These are phyloP conservation scores for Dromococcyx pavoninus DNA, from an alignment of 2,797 vertebrate genomes.

Conservation along the genomic window DNA sequence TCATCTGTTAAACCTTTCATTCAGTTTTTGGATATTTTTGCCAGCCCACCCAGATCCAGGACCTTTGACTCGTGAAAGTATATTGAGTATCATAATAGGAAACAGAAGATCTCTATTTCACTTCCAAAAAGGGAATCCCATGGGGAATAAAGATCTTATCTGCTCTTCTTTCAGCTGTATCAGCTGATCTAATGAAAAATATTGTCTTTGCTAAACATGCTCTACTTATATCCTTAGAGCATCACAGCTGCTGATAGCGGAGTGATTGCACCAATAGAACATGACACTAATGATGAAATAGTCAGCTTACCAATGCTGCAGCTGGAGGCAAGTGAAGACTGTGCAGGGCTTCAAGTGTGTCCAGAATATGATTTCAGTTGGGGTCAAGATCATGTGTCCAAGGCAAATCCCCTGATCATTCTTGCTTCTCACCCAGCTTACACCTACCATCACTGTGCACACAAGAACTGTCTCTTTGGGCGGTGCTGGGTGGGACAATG, in stretches of 20 bases:
- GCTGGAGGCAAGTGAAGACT: neutral
- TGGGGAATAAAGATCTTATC: neutral
- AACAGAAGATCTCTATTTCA: neutral
- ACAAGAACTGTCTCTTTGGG: neutral
- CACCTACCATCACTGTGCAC: rapidly evolving
- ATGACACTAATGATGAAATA: neutral
- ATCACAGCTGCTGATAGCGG: neutral
- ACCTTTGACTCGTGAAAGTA: neutral
- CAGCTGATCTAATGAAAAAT: constrained; percentile 34
- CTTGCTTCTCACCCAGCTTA: neutral
- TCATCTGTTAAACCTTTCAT: neutral
- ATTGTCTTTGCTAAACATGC: neutral
- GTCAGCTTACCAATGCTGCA: neutral
- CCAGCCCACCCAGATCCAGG: neutral
- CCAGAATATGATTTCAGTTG: neutral
- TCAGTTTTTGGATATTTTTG: neutral
- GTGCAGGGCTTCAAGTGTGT: neutral
- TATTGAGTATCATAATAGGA: neutral
- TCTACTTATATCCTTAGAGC: constrained; percentile 1
- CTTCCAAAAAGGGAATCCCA: neutral
- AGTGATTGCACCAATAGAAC: neutral
- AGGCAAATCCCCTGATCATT: neutral
- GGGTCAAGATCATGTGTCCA: neutral
- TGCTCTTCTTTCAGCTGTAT: constrained; percentile 17
- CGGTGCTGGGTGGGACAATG: rapidly evolving